A percentile compares a stretch with the other conserved stretches of the same genome.
These are phyloP conservation scores for Odocoileus virginianus DNA, from an alignment of 2,113 vertebrate species.

Conservation along the genomic window DNA sequence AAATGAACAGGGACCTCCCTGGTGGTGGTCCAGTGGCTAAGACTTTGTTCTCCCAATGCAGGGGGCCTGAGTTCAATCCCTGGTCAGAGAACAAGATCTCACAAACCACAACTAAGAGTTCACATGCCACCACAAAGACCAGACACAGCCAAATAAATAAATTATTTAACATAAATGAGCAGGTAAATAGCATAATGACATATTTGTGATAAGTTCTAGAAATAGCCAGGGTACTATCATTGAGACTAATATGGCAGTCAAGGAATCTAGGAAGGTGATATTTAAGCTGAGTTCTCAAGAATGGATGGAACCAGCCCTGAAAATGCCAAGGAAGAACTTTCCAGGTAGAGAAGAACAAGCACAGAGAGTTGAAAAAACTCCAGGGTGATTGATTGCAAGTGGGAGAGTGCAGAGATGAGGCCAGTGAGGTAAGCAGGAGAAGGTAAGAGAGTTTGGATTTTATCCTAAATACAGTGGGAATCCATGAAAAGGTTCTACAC, in stretches of 20 bases:
- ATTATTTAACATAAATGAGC: neutral
- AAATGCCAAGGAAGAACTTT: neutral
- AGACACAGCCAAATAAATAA: neutral
- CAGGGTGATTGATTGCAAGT: neutral
- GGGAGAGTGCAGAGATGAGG: neutral
- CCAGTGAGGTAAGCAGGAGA: neutral
- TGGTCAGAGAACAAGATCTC: neutral
- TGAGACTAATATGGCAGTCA: neutral
- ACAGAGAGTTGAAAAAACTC: neutral
- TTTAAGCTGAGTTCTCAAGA: neutral
- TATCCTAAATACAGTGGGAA: neutral
- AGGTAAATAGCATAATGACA: neutral
- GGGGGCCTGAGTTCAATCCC: neutral
- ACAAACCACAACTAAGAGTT: neutral
- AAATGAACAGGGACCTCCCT: neutral
- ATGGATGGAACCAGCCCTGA: neutral
- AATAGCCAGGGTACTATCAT: neutral
- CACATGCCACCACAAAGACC: neutral
- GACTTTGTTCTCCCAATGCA: neutral
- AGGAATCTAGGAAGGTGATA: neutral
- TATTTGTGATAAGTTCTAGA: neutral
- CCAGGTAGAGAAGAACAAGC: neutral
- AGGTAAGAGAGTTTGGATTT: neutral
- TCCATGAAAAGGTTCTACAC: neutral
- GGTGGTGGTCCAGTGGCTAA: neutral